Evolutionary conservation across 2,797 vertebrate species (phyloP), one percentile per base, ranked within the genome.

Genomic region (Poeciliopsis gracilis): DNA sequence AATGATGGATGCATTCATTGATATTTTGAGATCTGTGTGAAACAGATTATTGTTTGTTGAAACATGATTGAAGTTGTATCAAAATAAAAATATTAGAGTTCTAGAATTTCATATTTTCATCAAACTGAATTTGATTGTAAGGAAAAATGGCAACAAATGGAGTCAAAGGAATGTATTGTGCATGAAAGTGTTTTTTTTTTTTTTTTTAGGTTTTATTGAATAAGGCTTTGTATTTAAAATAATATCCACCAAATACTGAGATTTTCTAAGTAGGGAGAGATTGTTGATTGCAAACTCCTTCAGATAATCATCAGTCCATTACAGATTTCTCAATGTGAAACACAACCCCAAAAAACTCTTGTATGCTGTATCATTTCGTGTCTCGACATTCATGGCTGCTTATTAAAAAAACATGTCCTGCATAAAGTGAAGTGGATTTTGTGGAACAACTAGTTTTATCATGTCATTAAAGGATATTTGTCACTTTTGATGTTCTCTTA

Each of bases 11-110:
- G 38, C 61, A 13, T 45, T 81, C 79, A 76, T 13, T 2, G 38
- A 59, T 53, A 73, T n/a, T 9, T 79, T 85, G 13, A 76, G 73
- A 73, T 77, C n/a, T 51, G 25, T 38, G 12, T 66, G 30, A 73
- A 53, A 73, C 9, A 47, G 8, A 70, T 74, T 77, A 18, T 51
- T 12, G 16, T 72, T 46, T 70, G 6, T 4, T 8, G 33, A 75
- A 45, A 10, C 18, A 23, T 20, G 55, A 72, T 72, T 72, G 51
- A 75, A 67, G 46, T 15, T 15, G 72, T 38, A 36, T 5, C 12
- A 0, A 7, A 10, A 67, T 38, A 36, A 67, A 41, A 13, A 67
- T 67, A 25, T 66, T 38, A 38, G 3, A 67, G 36, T 41, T 38
- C 4, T 41, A 41, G 20, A 67, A 67, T 67, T 41, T 67, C 1